Evolutionary conservation across 2,888 invertebrate genomes (phyloP), one percentile per base, ranked within the genome.

Genomic region (Morpho deidamia): DNA sequence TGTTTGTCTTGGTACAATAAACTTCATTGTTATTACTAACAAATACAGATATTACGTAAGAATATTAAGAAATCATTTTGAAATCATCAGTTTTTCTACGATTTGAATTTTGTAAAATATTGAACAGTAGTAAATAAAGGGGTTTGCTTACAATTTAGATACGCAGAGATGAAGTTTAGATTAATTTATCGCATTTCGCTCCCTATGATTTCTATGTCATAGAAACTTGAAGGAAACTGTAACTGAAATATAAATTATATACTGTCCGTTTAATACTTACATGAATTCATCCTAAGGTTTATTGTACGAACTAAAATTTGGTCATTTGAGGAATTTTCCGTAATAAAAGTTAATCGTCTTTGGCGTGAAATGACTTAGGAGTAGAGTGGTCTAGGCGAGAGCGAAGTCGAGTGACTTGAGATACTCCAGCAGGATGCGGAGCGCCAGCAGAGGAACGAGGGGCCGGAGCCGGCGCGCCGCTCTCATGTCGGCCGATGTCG

Each of bases 361-460:
- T 58, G 57, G 57, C 54, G 41, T 37, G 37, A 43, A 55, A 50
- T 33, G 43, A 53, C 56, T 46, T 46, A 44, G 44, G 37, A 39
- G 44, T 52, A 50, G 50, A 53, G 53, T 44, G 56, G 64, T 61
- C 62, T 68, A 68, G 44, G 63, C 64, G 45, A 58, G 64, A 60
- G 66, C 65, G 65, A 72, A 72, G 72, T 78, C 76, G 65, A 83
- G 77, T 56, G 84, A 83, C 70, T 83, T 83, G 75, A 85, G 80
- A 72, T 78, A 78, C 74, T 83, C 84, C 71, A 82, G 79, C 64
- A 81, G 77, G 65, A 79, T 81, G 59, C 83, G 82, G 66, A 82
- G 80, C 68, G 77, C 73, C 68, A 83, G 77, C 70, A 81, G 69
- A 49, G 82, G 78, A 61, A 82, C 81, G 63, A 76, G 76, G 62